Base-by-base conservation (phyloP, 2,888 invertebrate species). In the Subacronicta megacephala region DNA sequence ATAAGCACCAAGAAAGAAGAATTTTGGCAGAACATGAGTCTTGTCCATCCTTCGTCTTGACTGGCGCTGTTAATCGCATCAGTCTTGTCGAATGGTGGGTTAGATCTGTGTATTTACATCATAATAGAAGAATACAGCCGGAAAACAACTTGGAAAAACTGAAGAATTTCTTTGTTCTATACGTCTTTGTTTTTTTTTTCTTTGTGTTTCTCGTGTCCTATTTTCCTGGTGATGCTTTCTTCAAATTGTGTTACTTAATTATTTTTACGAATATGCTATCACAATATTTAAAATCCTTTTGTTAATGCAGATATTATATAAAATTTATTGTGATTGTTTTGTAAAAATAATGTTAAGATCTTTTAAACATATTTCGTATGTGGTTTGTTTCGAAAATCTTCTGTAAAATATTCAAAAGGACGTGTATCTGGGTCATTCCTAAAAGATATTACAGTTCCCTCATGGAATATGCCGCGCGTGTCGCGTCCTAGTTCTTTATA, bases 31-130 rank as follows among this genome's bases (percentile, higher is more conserved):
- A 63, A 45, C 81, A 59, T 73, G 55, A 54, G 73, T 81, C 84
- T 75, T 38, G 59, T 75, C 92, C 90, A 75, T 72, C 88, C 62
- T 92, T 92, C 87, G 80, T 79, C 92, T 89, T 59, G 93, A 92
- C 91, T 90, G 77, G 59, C 79, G 91, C 84, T 69, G 79, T 62
- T 33, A 23, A 58, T 60, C 50, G 82, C 89, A 72, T 93, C 93
- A 93, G 93, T 93, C 93, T 93, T 93, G 93, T 93, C 93, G 93
- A 93, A 93, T 93, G 93, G 93, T 93, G 93, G 93, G 93, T 93
- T 49, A 63, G 88, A 83, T 80, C 57, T 72, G 81, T 64, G 87
- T 77, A 33, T 29, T 31, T 18, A 16, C 75, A 62, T 62, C 83
- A 63, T 29, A 16, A 12, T 47, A 67, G 64, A 70, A 68, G 49